A percentile compares a stretch with the other conserved stretches of the same genome.
Conservation (phyloP, 2,113 vertebrate species). For the Dromaius novaehollandiae region DNA sequence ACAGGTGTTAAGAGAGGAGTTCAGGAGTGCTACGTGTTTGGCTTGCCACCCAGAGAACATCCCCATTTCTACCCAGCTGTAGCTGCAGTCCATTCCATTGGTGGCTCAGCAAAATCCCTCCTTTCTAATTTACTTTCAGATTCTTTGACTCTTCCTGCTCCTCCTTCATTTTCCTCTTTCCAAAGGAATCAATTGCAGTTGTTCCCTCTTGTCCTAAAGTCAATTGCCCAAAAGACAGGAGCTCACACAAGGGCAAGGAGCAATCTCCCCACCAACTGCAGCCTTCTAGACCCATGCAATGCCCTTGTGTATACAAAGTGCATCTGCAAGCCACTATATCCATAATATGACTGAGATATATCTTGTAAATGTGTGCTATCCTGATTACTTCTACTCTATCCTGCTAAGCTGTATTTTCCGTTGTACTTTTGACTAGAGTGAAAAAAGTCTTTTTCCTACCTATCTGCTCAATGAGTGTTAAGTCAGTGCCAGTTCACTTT, state of each 20-base stretch:
- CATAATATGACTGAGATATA: neutral
- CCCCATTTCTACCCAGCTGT: neutral
- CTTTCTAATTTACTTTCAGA: neutral
- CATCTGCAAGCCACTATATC: neutral
- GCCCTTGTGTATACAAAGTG: neutral
- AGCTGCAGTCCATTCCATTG: neutral
- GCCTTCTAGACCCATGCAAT: neutral
- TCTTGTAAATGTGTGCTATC: neutral
- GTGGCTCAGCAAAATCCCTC: neutral
- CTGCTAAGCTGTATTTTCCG: neutral
- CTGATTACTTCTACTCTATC: neutral
- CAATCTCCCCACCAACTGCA: neutral
- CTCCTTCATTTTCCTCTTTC: neutral
- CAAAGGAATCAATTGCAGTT: neutral
- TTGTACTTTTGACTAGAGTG: neutral
- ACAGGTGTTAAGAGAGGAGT: neutral
- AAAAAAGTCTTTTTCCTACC: neutral
- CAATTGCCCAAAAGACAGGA: neutral
- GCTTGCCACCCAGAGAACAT: neutral
- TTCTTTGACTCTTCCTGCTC: neutral
- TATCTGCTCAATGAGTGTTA: neutral
- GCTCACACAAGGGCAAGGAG: neutral
- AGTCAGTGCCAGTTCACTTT: neutral
- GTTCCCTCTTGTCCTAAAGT: conserved; percentile 5
- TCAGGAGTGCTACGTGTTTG: neutral